Evolutionary conservation across 35 echinoderm and acorn worm species (phyloP), one percentile per base, ranked within the genome.

Genomic region (Holothuria glaberrima): DNA sequence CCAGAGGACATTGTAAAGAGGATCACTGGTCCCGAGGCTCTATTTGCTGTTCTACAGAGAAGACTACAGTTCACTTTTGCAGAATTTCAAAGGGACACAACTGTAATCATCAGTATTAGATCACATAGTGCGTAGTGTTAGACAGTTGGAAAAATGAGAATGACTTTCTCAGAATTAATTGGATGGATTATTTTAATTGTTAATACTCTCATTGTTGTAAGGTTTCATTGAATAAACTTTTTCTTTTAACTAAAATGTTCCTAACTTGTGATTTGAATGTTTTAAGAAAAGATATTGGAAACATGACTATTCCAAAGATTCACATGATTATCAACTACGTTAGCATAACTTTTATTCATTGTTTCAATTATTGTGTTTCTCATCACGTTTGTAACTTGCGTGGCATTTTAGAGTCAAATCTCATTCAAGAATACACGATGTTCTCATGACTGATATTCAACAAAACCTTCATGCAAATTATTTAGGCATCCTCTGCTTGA

Each of bases 381-480:
- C 58, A 61, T 61, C 58, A 61, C n/a, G 16, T 61, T 61, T 61
- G 58, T 61, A 61, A 61, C 58, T 61, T 61, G n/a, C n/a, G 58
- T 61, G 58, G n/a, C 58, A 61, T 61, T 61, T n/a, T 18, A 61
- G 58, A 0, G 58, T 61, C 58, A 61, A 61, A 61, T 61, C 58
- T 61, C 58, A 61, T 61, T 14, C n/a, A n/a, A n/a, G n/a, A 61
- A n/a, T 61, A 2, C 16, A 0, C n/a, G 16, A 18, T 61, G 16
- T 61, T n/a, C 16, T 61, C 16, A 61, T 61, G n/a, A 61, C 3
- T 61, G n/a, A 14, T 0, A 61, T n/a, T n/a, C 58, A 61, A 61
- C 0, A 61, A 18, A 61, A 18, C 58, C 58, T 61, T 61, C n/a
- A n/a, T n/a, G n/a, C 58, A 61, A 14, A 61, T 61, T 61, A 61